Percentiles rank a stretch among this genome's conserved stretches.
These are phyloP conservation scores for Otolemur garnettii DNA, from an alignment of 2,113 vertebrate species.

Conservation along the genomic window DNA sequence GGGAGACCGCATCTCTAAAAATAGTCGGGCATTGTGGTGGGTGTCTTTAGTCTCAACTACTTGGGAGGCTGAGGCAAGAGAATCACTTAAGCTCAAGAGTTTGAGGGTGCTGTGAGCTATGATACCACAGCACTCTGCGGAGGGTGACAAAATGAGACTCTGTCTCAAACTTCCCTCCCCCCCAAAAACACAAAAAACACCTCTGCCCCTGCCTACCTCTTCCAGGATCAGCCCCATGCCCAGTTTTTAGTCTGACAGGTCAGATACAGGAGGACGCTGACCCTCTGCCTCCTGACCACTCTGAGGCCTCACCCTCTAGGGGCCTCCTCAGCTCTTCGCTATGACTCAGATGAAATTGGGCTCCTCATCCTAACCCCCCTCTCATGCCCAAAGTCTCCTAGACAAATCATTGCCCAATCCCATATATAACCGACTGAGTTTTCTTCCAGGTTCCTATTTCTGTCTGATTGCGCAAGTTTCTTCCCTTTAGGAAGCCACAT, in stretches of 20 bases:
- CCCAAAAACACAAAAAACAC: not conserved
- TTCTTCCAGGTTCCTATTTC: conserved; percentile 72
- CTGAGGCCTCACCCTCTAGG: not conserved
- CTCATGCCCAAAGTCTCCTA: not conserved
- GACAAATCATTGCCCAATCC: conserved; percentile 52
- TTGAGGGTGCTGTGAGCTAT: no score
- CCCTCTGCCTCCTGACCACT: not conserved
- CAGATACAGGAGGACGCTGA: not conserved
- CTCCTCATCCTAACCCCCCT: not conserved
- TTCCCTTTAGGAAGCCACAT: conserved; percentile 55
- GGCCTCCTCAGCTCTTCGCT: not conserved
- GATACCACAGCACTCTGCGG: no score
- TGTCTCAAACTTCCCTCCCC: no score
- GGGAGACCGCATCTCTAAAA: no score
- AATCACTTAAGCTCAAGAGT: no score
- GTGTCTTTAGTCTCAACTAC: no score
- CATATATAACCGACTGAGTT: not conserved
- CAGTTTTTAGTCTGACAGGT: not conserved
- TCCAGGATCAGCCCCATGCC: not conserved
- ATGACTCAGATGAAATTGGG: not conserved
- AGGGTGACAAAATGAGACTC: no score
- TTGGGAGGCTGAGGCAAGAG: no score
- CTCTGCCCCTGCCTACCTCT: not conserved
- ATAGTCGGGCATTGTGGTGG: no score
- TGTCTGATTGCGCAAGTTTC: conserved; percentile 70